phyloP scores from a whole-genome alignment of 2,797 vertebrate genomes.

The Diceros bicornis region DNA sequence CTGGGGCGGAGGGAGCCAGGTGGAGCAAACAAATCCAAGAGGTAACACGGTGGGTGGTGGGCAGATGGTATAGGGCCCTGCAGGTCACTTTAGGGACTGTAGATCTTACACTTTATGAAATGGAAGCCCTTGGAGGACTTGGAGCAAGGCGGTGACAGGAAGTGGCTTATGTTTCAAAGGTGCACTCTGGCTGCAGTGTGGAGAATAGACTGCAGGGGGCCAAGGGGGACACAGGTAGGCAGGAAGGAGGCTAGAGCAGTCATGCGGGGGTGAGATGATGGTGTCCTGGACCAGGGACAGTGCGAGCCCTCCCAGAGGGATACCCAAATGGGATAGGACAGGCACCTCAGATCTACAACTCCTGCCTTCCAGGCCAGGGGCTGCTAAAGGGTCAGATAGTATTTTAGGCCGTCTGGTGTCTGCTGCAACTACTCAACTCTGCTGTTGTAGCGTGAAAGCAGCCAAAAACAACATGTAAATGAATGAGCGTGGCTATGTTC shows the following conservation, averaged over 20 bases:
- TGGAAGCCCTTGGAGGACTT: background rate
- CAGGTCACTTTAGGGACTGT: background rate
- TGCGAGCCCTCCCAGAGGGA: background rate
- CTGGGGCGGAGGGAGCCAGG: background rate
- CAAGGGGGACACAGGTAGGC: background rate
- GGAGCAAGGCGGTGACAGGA: background rate
- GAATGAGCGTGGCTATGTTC: background rate
- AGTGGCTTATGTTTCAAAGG: background rate
- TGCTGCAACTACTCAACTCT: background rate
- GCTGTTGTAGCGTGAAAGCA: accelerated
- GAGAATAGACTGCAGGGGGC: background rate
- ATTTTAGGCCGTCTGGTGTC: background rate
- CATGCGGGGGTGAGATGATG: accelerated
- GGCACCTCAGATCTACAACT: background rate
- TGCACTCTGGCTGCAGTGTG: no score
- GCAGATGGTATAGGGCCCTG: no score
- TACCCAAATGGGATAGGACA: background rate
- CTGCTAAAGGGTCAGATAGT: background rate
- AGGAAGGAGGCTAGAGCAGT: background rate
- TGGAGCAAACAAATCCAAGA: no score
- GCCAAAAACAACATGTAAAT: background rate
- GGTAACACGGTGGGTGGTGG: background rate
- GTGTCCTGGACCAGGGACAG: background rate
- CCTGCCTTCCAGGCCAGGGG: background rate
- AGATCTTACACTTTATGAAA: background rate